Base-by-base conservation (phyloP, 2,888 invertebrate species). In the Machimus rusticus region DNA sequence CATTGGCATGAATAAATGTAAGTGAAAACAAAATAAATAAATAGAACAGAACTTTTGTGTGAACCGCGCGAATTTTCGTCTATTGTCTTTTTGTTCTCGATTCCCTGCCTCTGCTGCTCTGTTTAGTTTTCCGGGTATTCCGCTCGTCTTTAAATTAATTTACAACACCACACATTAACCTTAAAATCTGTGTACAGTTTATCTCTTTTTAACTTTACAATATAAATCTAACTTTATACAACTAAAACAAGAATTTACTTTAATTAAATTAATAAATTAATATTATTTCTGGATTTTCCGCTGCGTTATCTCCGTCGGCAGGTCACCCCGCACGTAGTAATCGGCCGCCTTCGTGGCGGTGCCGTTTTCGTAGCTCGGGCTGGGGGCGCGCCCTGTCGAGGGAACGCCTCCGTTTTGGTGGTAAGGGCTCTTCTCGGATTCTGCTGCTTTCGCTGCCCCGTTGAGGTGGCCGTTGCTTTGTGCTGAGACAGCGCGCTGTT, bases 271-370 rank as follows among this genome's bases (percentile, higher is more conserved):
- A 87, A 86, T 86, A 87, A 87, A 87, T 87, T 87, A 91, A 91
- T 92, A 92, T 93, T 92, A 92, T 92, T 93, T 92, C 87, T 91
- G 91, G 90, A 91, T 91, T 90, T 92, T 93, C 88, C 93, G 90
- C 89, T 93, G 92, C 87, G 91, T 92, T 89, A 93, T 90, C 90
- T 92, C 91, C 89, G 91, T 90, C 46, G 91, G 90, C 88, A 91
- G 87, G 19, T 90, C 90, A 12, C 89, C 89, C 37, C 88, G 87
- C n/a, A 89, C 89, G 76, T 89, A 89, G 78, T 89, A 89, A 85
- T 89, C 89, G 39, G 89, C 89, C 31, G 89, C 89, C 82, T 89
- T 89, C 74, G 88, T 89, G 55, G 90, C 87, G 6, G 89, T 89
- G 87, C 89, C 89, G 88, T 89, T 89, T 88, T 88, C 89, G 77